A percentile compares a stretch with the other conserved stretches of the same genome.
Conservation (phyloP, 2,797 vertebrate genomes). For the Neopelma chrysocephalum region DNA sequence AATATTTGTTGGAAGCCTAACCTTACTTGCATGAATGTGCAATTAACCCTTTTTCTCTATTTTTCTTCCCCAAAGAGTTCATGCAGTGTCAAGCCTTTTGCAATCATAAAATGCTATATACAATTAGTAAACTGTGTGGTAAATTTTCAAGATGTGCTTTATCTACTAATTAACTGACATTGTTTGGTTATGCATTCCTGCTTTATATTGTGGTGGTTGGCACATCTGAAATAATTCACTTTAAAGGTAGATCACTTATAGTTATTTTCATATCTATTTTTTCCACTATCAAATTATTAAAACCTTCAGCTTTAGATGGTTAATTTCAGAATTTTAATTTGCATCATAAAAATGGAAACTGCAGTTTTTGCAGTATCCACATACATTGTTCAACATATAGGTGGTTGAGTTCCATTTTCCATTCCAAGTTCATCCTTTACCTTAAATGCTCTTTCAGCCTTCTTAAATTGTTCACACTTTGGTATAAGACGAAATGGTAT, state of each 20-base stretch:
- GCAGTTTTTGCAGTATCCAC: neutral
- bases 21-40: conserved; percentile 80
- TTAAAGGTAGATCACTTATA: neutral
- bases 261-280: neutral
- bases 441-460: neutral
- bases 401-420: conserved; percentile 5
- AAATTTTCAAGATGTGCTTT: conserved; percentile 78
- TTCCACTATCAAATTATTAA: conserved; percentile 17
- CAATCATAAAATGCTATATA: conserved; percentile 75
- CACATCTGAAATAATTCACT: conserved; percentile 72
- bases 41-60: conserved; percentile 80
- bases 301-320: neutral
- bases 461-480: neutral
- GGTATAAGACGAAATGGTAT: neutral
- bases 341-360: neutral
- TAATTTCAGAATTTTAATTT: conserved; percentile 3
- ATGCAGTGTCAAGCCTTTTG: conserved; percentile 78
- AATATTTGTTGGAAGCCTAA: conserved; percentile 80
- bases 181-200: conserved; percentile 78
- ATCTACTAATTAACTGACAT: conserved; percentile 81
- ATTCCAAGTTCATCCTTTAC: conserved; percentile 39
- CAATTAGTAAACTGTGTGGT: conserved; percentile 69
- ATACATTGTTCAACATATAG: neutral
- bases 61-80: conserved; percentile 75
- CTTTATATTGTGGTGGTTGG: conserved; percentile 80